Evolutionary conservation across 2,888 invertebrate species (phyloP).

Genomic region (Linyphia triangularis): DNA sequence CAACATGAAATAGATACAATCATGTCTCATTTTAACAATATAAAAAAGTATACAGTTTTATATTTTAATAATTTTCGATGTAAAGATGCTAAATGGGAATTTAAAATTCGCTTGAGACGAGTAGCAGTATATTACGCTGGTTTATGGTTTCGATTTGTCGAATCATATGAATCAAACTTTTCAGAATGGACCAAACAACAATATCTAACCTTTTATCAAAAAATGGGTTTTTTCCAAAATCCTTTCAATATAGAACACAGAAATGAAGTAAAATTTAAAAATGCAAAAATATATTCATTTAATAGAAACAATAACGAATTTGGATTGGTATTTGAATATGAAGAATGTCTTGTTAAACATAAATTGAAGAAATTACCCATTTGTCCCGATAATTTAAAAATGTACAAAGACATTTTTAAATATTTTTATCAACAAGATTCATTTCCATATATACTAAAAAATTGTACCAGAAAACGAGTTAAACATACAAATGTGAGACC

Average conservation of each 20-base stretch:
- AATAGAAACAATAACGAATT: neutral
- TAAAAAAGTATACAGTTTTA: neutral
- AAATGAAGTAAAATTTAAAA: conserved; percentile 16
- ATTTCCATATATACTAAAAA: neutral
- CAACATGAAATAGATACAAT: neutral
- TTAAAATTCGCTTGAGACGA: conserved; percentile 7
- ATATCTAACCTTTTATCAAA: conserved; percentile 5
- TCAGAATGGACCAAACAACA: neutral
- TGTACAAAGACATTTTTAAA: neutral
- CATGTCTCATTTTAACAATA: neutral
- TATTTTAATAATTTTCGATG: neutral
- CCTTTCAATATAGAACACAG: conserved; percentile 22
- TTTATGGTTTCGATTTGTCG: conserved; percentile 34
- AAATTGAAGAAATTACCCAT: neutral
- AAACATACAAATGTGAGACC: neutral
- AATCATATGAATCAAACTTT: conserved; percentile 22
- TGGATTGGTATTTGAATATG: conserved; percentile 41
- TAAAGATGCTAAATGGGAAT: conserved; percentile 15
- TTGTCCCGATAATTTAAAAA: neutral
- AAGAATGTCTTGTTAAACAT: neutral
- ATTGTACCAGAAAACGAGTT: conserved; percentile 10
- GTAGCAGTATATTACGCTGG: neutral
- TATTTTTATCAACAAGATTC: neutral
- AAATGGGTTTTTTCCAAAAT: conserved; percentile 1
- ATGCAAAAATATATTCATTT: conserved; percentile 31